Conservation (phyloP, 2,888 invertebrate genomes). For the Camponotus fellah region DNA sequence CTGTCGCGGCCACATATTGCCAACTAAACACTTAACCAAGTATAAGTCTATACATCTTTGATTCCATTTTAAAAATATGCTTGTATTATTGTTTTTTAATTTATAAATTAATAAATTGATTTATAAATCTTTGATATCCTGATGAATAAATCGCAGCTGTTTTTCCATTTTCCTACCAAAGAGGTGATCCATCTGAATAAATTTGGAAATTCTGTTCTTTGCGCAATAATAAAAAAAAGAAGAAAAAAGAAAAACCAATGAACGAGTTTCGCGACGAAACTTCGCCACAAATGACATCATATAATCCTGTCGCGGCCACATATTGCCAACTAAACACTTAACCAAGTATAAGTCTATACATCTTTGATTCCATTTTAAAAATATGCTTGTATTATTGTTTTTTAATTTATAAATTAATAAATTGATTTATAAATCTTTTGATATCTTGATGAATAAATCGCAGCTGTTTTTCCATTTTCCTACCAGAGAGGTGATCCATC, state of each 20-base stretch:
- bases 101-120: no score
- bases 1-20: neutral
- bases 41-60: neutral
- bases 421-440: neutral
- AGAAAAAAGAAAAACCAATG: neutral
- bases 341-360: neutral
- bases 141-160: neutral
- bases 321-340: neutral
- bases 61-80: neutral
- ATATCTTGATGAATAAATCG: neutral
- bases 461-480: neutral
- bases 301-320: neutral
- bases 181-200: neutral
- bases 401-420: neutral
- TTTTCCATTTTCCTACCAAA: neutral
- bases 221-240: neutral
- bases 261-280: conserved; percentile 8
- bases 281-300: neutral
- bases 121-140: neutral
- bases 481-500: neutral
- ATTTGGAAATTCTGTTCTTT: conserved; percentile 28
- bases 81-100: neutral
- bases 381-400: neutral
- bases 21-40: neutral
- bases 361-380: neutral